Conservation (phyloP, 2,797 vertebrate species). For the Neostethus bicornis region DNA sequence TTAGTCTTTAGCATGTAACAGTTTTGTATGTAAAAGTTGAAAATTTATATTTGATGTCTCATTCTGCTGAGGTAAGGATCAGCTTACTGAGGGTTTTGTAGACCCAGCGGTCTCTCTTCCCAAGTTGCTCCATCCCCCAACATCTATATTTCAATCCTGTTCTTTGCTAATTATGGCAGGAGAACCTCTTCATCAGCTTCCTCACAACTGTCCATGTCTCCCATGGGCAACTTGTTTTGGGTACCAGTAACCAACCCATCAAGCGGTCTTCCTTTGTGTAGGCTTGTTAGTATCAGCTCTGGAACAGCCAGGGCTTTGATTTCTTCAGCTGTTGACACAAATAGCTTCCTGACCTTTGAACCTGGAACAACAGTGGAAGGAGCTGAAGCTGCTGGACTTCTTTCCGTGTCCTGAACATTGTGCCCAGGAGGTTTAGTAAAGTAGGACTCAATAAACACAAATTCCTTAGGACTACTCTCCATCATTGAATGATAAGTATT, state of each 20-base stretch:
- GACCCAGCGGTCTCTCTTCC: no score
- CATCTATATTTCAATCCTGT: no score
- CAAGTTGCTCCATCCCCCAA: no score
- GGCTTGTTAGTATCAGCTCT: conserved; percentile 8
- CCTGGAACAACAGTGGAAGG: neutral
- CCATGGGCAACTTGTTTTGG: neutral
- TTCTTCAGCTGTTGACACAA: conserved; percentile 26
- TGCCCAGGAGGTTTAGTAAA: conserved; percentile 21
- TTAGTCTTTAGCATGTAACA: no score
- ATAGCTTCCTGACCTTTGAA: conserved; percentile 14
- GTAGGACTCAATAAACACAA: conserved; percentile 31
- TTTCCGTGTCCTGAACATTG: conserved; percentile 1
- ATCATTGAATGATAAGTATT: neutral
- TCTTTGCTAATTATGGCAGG: neutral
- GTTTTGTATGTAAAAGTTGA: no score
- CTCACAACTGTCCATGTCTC: conserved; percentile 61
- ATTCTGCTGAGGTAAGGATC: no score
- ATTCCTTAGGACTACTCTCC: neutral
- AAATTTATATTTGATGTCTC: no score
- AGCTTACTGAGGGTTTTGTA: no score
- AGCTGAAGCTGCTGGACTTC: fast-evolving
- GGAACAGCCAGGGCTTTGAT: conserved; percentile 21
- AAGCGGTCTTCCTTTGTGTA: neutral
- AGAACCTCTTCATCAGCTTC: conserved; percentile 31
- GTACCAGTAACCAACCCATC: neutral